Conservation (phyloP, 2,113 vertebrate species). For the Calyptommatus sinebrachiatus region DNA sequence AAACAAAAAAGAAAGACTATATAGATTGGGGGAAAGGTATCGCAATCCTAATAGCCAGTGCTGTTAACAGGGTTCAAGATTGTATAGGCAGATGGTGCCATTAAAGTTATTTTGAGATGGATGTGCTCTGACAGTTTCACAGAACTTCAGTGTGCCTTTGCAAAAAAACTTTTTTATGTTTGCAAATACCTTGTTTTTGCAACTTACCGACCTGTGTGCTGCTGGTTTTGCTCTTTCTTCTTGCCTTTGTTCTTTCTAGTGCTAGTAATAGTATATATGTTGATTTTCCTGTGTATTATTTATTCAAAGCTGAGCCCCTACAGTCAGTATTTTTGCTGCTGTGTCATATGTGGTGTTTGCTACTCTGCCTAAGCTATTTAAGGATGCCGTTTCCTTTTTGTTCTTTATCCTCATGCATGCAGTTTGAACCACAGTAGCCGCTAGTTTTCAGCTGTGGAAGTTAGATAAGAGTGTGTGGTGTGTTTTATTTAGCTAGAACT, state of each 20-base stretch:
- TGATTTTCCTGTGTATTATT: constrained; percentile 48
- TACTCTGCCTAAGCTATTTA: constrained; percentile 58
- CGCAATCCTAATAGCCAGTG: not conserved
- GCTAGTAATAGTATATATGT: constrained; percentile 54
- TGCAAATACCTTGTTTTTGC: constrained; percentile 63
- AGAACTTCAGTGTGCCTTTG: constrained; percentile 33
- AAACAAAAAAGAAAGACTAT: constrained; percentile 20
- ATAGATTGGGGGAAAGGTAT: constrained; percentile 6
- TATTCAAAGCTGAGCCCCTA: constrained; percentile 47
- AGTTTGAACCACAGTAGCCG: not conserved
- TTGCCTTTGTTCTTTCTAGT: constrained; percentile 59
- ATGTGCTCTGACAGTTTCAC: constrained; percentile 3
- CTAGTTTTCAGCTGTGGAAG: constrained; percentile 5
- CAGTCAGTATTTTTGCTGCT: constrained; percentile 49
- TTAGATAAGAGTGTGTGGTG: not conserved
- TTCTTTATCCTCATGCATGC: constrained; percentile 12
- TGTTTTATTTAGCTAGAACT: not conserved
- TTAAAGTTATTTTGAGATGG: not conserved
- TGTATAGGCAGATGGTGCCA: not conserved
- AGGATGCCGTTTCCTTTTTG: constrained; percentile 63
- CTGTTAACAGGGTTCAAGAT: not conserved
- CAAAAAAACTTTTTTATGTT: constrained; percentile 37
- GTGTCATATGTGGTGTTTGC: constrained; percentile 42
- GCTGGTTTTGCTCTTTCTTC: constrained; percentile 56
- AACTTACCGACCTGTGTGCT: constrained; percentile 61